Conservation (phyloP, 2,113 vertebrate species). For the Onychostruthus taczanowskii region DNA sequence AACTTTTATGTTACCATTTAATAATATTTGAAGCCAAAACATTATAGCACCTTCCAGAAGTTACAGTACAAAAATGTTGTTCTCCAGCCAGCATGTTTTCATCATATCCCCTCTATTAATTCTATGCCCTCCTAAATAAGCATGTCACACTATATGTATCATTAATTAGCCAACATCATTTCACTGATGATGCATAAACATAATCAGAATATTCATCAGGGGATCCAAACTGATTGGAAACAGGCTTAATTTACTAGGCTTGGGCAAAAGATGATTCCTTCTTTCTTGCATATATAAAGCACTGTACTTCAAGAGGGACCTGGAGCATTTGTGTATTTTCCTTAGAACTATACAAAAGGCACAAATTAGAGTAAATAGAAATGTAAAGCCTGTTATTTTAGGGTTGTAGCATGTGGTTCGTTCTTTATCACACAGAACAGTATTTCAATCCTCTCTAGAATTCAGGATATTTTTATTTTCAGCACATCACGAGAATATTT, state of each 20-base stretch:
- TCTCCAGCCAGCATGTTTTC: background rate
- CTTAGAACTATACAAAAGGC: background rate
- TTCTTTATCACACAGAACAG: background rate
- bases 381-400: background rate
- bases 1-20: background rate
- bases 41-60: background rate
- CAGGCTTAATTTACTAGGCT: background rate
- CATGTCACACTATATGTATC: background rate
- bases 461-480: background rate
- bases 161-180: background rate
- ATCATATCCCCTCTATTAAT: background rate
- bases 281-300: background rate
- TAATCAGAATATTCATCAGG: background rate
- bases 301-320: background rate
- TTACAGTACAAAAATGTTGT: background rate
- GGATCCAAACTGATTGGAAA: background rate
- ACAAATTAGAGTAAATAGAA: background rate
- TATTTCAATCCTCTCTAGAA: background rate
- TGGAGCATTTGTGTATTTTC: background rate
- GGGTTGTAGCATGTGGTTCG: background rate
- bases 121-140: background rate
- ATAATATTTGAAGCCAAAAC: background rate
- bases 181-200: background rate
- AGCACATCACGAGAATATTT: slow-evolving; percentile 1
- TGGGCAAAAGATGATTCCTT: background rate